Base-by-base conservation (phyloP, 2,113 vertebrate genomes). In the Microcebus jonahi region DNA sequence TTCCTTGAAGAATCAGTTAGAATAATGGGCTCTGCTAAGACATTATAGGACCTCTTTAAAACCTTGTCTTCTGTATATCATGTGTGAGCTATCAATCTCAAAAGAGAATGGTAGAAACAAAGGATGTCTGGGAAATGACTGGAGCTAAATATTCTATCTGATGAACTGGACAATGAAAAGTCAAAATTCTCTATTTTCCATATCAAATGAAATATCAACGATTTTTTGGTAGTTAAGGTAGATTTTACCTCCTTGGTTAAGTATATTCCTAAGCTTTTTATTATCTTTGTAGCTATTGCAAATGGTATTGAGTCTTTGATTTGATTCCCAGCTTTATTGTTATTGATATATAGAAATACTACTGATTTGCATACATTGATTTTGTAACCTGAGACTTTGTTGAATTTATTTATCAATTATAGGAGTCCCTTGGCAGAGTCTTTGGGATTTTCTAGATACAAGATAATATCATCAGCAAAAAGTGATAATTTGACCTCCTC, bases 81-180 rank as follows among this genome's bases (percentile, higher is more conserved):
- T 63, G 27, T 70, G 2, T 88, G 57, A 85, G 10, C 29, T 92
- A 39, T 70, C 15, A 55, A 92, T 20, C 14, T 48, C 48, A 48
- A 80, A 80, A 88, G 10, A 96, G 23, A 91, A 95, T 61, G 34
- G 17, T 50, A 85, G 70, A 84, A 88, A 84, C 48, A 68, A 84
- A 83, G 17, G 7, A 4, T 67, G 27, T 53, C 6, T 85, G 8
- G 20, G 18, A 77, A 67, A 50, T 92, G 45, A 75, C n/a, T 61
- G n/a, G 25, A n/a, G 31, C 13, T 85, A 88, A 67, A 15, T 42
- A 63, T 80, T 89, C 53, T 86, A 8, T 88, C 34, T 80, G 17
- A 59, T 39, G 2, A 96, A 63, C 10, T 70, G 31, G 17, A 76
- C 4, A 50, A 42, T 83, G 34, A 65, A 84, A 95, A 92, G 53